Conservation (phyloP, 2,888 invertebrate species). For the Sussaba pulchella region DNA sequence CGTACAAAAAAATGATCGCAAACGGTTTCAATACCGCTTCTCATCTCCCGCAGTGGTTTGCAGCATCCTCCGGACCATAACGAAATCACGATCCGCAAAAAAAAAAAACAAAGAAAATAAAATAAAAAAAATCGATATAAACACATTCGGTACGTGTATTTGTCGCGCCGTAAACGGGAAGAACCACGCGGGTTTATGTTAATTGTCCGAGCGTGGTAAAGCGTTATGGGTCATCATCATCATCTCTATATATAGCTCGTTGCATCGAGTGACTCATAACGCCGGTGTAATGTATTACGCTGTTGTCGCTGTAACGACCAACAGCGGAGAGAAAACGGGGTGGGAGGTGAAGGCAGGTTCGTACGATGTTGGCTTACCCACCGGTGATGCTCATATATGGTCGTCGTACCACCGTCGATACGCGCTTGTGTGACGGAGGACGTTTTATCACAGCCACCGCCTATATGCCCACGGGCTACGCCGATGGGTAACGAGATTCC, state of each 20-base stretch:
- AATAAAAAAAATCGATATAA: background rate
- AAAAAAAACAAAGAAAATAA: background rate
- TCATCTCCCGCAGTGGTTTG: background rate
- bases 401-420: conserved; percentile 63
- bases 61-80: background rate
- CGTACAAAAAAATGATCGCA: conserved; percentile 6
- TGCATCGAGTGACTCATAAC: conserved; percentile 82
- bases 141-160: background rate
- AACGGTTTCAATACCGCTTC: conserved; percentile 1
- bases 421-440: background rate
- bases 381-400: conserved; percentile 82
- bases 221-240: conserved; percentile 73
- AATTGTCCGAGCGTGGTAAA: conserved; percentile 73
- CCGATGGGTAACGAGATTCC: conserved; percentile 35
- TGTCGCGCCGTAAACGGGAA: conserved; percentile 14
- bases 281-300: conserved; percentile 70
- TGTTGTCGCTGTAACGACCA: conserved; percentile 16
- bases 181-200: conserved; percentile 71
- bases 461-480: conserved; percentile 16
- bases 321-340: conserved; percentile 50
- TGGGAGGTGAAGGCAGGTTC: conserved; percentile 71
- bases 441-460: conserved; percentile 1
- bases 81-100: background rate
- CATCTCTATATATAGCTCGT: conserved; percentile 82
- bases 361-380: conserved; percentile 76